phyloP scores from a whole-genome alignment of 2,113 vertebrate genomes.

The Hassar affinis region DNA sequence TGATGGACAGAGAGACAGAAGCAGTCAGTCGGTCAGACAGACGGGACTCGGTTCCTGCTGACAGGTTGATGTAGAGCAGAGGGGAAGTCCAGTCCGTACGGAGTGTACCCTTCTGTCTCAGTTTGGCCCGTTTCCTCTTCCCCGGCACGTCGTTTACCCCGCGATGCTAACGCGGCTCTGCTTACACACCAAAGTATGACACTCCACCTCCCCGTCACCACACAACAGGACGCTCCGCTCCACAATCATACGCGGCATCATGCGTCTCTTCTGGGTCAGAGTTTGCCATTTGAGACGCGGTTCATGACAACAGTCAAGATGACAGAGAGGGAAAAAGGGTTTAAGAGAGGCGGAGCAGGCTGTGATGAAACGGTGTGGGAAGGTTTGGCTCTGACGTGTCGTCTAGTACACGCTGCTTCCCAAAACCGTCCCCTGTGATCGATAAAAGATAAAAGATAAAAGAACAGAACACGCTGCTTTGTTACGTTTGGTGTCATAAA shows the following conservation, averaged over 20 bases:
- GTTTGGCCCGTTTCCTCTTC: no score
- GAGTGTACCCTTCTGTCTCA: conserved; percentile 20
- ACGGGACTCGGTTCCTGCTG: conserved; percentile 26
- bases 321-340: not conserved
- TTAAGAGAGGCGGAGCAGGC: not conserved
- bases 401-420: no score
- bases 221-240: not conserved
- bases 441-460: not conserved
- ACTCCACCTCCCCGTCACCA: no score
- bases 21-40: not conserved
- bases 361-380: not conserved
- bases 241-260: no score
- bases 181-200: not conserved
- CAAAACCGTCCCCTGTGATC: no score
- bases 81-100: conserved; percentile 35
- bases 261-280: no score
- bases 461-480: no score
- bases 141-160: conserved; percentile 26
- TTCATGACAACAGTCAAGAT: not conserved
- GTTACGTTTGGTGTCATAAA: no score
- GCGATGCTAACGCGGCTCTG: conserved; percentile 21
- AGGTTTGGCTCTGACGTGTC: no score
- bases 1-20: not conserved
- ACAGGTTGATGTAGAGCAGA: conserved; percentile 2
- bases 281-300: no score